These are phyloP conservation scores for Lottia gigantea DNA, from an alignment of 2,888 invertebrate genomes.

Conservation along the genomic window DNA sequence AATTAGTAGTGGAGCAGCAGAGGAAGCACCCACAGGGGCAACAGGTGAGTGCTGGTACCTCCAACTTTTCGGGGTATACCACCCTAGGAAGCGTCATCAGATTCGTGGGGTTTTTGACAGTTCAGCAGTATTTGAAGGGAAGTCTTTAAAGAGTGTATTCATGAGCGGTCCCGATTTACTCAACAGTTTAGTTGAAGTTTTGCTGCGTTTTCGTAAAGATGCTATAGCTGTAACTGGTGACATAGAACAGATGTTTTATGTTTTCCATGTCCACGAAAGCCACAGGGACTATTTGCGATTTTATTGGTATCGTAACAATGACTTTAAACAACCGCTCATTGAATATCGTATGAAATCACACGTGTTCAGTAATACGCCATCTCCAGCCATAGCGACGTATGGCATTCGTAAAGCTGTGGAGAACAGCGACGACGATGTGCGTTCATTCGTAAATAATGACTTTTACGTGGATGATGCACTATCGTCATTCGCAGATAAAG, in stretches of 20 bases:
- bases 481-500: not conserved
- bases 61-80: no score
- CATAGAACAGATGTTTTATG: conserved; percentile 30
- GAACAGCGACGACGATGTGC: not conserved
- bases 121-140: not conserved
- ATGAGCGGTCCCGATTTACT: conserved; percentile 33
- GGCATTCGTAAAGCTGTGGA: no score
- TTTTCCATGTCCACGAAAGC: conserved; percentile 19
- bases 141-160: conserved; percentile 22
- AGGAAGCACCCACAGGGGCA: not conserved
- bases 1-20: not conserved
- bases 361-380: conserved; percentile 31
- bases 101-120: not conserved
- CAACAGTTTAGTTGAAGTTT: conserved; percentile 30
- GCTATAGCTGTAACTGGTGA: conserved; percentile 24
- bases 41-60: no score
- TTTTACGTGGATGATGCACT: not conserved
- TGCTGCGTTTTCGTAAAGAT: conserved; percentile 32
- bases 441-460: not conserved
- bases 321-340: conserved; percentile 8
- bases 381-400: conserved; percentile 28
- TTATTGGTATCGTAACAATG: conserved; percentile 24
- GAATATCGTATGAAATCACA: conserved; percentile 28
- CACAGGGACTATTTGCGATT: conserved; percentile 24
- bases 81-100: no score